Evolutionary conservation across 2,888 invertebrate genomes (phyloP).

Genomic region (Campaea margaritaria): DNA sequence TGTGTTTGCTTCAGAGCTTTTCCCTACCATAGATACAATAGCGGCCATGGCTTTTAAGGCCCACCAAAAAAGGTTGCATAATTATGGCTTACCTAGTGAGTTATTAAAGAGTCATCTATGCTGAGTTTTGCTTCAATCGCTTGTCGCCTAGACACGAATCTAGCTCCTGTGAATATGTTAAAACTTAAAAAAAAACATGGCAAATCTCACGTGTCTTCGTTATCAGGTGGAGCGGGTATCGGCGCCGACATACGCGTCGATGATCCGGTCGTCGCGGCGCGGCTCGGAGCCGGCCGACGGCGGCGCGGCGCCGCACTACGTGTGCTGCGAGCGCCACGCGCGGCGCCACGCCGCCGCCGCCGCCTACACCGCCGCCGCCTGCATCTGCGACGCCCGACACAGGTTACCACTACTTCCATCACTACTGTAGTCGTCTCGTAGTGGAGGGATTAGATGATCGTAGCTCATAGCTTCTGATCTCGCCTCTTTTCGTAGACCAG

Average conservation of each 20-base stretch:
- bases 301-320: constrained; percentile 33
- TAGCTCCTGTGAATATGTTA: too few species aligned
- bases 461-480: too few species aligned
- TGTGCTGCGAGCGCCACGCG: constrained; percentile 65
- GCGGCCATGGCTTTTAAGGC: too few species aligned
- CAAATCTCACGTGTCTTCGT: too few species aligned
- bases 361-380: constrained; percentile 56
- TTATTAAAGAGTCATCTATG: too few species aligned
- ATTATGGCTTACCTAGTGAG: too few species aligned
- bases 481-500: background rate
- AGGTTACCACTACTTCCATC: constrained; percentile 49
- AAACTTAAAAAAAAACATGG: too few species aligned
- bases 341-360: constrained; percentile 73
- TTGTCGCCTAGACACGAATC: too few species aligned
- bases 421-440: background rate
- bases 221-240: constrained; percentile 86
- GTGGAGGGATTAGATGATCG: background rate
- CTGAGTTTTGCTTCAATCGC: too few species aligned
- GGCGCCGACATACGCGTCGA: constrained; percentile 88
- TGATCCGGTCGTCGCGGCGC: constrained; percentile 75
- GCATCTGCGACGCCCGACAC: constrained; percentile 69
- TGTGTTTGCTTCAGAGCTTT: too few species aligned
- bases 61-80: too few species aligned
- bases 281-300: constrained; percentile 55
- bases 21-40: too few species aligned